Conservation (phyloP, 2,888 invertebrate genomes). For the Eulithis testata region DNA sequence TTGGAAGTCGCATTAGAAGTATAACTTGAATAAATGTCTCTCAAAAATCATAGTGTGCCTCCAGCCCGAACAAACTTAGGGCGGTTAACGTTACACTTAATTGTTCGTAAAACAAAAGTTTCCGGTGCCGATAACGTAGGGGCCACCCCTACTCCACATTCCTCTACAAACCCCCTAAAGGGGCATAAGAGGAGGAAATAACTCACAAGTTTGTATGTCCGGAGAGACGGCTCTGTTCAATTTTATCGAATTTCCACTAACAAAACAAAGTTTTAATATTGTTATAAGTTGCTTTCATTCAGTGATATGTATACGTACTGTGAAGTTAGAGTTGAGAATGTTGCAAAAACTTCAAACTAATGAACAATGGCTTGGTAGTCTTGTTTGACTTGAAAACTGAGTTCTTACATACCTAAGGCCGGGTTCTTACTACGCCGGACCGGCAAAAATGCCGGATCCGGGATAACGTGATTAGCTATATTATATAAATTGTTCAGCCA, state of each 20-base stretch:
- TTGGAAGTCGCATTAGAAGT: too few relatives aligned
- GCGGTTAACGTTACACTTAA: slow-evolving; percentile 76
- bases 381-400: not conserved
- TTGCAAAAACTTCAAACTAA: slow-evolving; percentile 7
- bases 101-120: slow-evolving; percentile 80
- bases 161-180: slow-evolving; percentile 13
- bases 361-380: not conserved
- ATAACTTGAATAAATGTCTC: too few relatives aligned
- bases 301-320: slow-evolving; percentile 30
- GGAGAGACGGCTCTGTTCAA: slow-evolving; percentile 37
- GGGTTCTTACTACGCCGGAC: too few relatives aligned
- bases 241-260: slow-evolving; percentile 41
- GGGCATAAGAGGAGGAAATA: slow-evolving; percentile 36
- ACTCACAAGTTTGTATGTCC: slow-evolving; percentile 49
- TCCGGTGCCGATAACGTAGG: slow-evolving; percentile 64
- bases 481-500: too few relatives aligned
- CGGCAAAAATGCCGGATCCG: too few relatives aligned
- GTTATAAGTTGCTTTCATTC: slow-evolving; percentile 29
- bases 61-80: slow-evolving; percentile 51
- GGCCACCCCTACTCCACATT: slow-evolving; percentile 9
- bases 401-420: too few relatives aligned
- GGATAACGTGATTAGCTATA: too few relatives aligned
- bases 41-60: slow-evolving; percentile 44
- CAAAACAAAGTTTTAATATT: slow-evolving; percentile 38
- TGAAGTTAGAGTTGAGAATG: slow-evolving; percentile 9